Evolutionary conservation across 2,113 vertebrate genomes (phyloP), one percentile per base, ranked within the genome.

Genomic region (Chamaea fasciata): DNA sequence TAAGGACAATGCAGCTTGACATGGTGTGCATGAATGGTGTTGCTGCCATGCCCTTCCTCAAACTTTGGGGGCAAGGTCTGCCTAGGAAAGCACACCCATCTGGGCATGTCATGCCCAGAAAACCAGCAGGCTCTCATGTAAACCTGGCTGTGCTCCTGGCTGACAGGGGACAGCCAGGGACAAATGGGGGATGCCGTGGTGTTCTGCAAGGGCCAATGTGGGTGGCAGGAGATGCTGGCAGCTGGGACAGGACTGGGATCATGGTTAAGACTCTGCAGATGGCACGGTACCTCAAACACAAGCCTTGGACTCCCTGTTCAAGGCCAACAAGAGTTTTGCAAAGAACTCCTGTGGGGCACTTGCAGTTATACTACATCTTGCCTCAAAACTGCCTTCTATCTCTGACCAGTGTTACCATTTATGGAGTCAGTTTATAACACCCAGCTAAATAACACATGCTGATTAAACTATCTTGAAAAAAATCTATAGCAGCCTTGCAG

Each of bases 11-110:
- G 12, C 37, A 69, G 8, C n/a, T 16, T 35, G 55, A 44, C 28
- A 14, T 0, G 4, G 18, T 7, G 28, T 31, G 8, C 13, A 8
- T 23, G 37, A 68, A 39, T 0, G 1, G 15, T 5, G 2, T 18
- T 2, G 6, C 28, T 2, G 7, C 26, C 41, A 26, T 19, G 33
- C 4, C 11, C 16, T 56, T 30, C 26, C 46, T 65, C 39, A 46
- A 14, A 22, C 26, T 44, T 3, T 1, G 4, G 30, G 8, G 11
- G 19, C 15, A 76, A 46, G 5, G 15, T 39, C 70, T 77, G 55
- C 37, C 30, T 10, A 28, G 42, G 39, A 60, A 52, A 60, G 31
- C 27, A 90, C 12, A 2, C 0, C 0, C 0, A 4, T 41, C 13
- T 0, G 3, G 33, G 49, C 14, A 24, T 1, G 6, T 14, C 41